Conservation (phyloP, 2,888 invertebrate genomes). For the Aleiodes leptofemur region DNA sequence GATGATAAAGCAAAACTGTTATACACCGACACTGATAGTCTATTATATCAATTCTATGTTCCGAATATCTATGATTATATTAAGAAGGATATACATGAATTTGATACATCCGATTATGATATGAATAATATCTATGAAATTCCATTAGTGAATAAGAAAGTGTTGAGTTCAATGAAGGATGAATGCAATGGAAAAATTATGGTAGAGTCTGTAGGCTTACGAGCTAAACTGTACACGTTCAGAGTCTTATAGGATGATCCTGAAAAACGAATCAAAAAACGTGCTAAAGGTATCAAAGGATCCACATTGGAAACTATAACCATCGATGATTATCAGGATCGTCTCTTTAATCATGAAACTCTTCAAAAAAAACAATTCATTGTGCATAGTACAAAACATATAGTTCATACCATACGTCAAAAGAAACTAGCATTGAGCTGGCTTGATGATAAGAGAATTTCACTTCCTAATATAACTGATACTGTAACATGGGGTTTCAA, state of each 20-base stretch:
- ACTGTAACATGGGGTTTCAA: neutral
- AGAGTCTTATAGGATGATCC: slow-evolving; percentile 34
- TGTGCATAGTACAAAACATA: slow-evolving; percentile 43
- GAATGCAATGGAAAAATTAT: slow-evolving; percentile 61
- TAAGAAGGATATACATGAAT: slow-evolving; percentile 58
- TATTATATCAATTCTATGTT: slow-evolving; percentile 64
- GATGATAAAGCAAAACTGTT: neutral
- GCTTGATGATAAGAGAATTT: slow-evolving; percentile 11
- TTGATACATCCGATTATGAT: slow-evolving; percentile 63
- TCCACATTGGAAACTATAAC: slow-evolving; percentile 41
- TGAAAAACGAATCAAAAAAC: slow-evolving; percentile 28
- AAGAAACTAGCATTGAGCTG: neutral
- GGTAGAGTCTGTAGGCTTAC: slow-evolving; percentile 61
- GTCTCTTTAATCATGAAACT: slow-evolving; percentile 32
- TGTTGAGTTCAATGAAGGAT: slow-evolving; percentile 64
- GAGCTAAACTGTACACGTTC: slow-evolving; percentile 60
- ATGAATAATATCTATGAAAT: slow-evolving; percentile 58
- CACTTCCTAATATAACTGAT: neutral
- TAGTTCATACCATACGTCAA: slow-evolving; percentile 15
- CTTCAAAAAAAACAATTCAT: slow-evolving; percentile 42
- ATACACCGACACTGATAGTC: slow-evolving; percentile 58
- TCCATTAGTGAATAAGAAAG: slow-evolving; percentile 60
- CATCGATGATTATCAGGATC: slow-evolving; percentile 44
- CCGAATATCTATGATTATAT: slow-evolving; percentile 66
- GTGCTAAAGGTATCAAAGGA: slow-evolving; percentile 45